Conservation (phyloP, 2,797 vertebrate species). For the Leptoclinus maculatus region DNA sequence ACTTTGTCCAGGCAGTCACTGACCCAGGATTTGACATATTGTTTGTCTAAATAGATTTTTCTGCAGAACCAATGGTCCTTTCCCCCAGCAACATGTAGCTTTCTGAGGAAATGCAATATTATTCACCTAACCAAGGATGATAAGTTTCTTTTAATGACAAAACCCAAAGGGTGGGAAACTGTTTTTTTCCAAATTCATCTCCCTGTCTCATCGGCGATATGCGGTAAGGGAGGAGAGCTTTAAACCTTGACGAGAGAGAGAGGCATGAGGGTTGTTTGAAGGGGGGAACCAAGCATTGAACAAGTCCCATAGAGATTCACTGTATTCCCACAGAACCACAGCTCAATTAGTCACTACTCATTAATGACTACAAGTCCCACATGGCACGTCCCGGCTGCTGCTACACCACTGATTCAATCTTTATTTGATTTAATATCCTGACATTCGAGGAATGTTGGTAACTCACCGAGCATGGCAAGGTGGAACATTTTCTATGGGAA, state of each 20-base stretch:
- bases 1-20: slow-evolving; percentile 48
- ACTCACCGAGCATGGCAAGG: slow-evolving; percentile 10
- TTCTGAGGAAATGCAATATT: slow-evolving; percentile 4
- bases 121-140: slow-evolving; percentile 14
- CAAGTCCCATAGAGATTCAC: slow-evolving; percentile 48
- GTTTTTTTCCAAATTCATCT: slow-evolving; percentile 22
- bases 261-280: slow-evolving; percentile 41
- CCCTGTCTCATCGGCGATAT: slow-evolving; percentile 4
- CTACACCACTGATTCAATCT: slow-evolving; percentile 48
- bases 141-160: slow-evolving; percentile 34
- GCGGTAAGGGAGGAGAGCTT: slow-evolving; percentile 2
- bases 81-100: not conserved
- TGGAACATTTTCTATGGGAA: not conserved
- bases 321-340: slow-evolving; percentile 53
- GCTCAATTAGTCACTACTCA: slow-evolving; percentile 75
- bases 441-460: slow-evolving; percentile 23
- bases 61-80: not conserved
- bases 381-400: slow-evolving; percentile 53
- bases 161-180: slow-evolving; percentile 10
- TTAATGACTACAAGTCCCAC: slow-evolving; percentile 74
- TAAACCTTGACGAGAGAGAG: slow-evolving; percentile 5
- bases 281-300: slow-evolving; percentile 37
- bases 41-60: slow-evolving; percentile 43
- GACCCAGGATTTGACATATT: slow-evolving; percentile 32
- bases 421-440: slow-evolving; percentile 69